Base-by-base conservation (phyloP, 2,888 invertebrate genomes). In the Dyspetes luteomarginatus region DNA sequence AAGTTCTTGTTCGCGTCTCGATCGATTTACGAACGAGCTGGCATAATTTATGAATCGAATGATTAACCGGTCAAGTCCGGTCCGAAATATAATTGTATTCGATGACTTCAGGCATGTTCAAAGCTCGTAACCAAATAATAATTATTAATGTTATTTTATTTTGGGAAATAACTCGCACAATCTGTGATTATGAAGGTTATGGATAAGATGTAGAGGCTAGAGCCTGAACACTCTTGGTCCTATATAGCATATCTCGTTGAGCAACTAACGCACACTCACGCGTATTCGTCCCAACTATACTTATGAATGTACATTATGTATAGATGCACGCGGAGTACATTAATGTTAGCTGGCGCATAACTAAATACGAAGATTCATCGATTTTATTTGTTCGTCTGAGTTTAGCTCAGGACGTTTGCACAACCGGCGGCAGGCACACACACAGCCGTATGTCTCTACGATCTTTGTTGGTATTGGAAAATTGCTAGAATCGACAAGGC, bases 281-380 rank as follows among this genome's bases (percentile, higher is more conserved):
- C 7, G 12, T 67, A 83, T 82, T 84, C 84, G 67, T 82, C 84
- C 78, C 71, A 67, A 82, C 83, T 83, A 86, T 86, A 62, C 60
- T 60, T 72, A 87, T 87, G 78, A 81, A 86, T 87, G 84, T 74
- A 86, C 86, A 86, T 88, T 88, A 86, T 86, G 84, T 83, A n/a
- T n/a, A 83, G 81, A 87, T 86, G 78, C 80, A 68, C 79, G 83
- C 81, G 12, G 50, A 86, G 83, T 86, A 86, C 85, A 87, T 87
- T 86, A 86, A 89, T 89, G 86, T 85, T 85, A 30, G 15, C 28
- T 71, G 68, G 78, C 41, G 81, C 84, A 83, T 85, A 82, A 80
- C 82, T 83, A 50, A 55, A 48, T 64, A 68, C 74, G 64, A 75
- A 71, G 83, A 85, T 85, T 83, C 82, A 80, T 83, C 76, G 71